Evolutionary conservation across 1,140 invertebrate species (phyloP), one percentile per base, ranked within the genome.

Genomic region (Zaprionus davidi): DNA sequence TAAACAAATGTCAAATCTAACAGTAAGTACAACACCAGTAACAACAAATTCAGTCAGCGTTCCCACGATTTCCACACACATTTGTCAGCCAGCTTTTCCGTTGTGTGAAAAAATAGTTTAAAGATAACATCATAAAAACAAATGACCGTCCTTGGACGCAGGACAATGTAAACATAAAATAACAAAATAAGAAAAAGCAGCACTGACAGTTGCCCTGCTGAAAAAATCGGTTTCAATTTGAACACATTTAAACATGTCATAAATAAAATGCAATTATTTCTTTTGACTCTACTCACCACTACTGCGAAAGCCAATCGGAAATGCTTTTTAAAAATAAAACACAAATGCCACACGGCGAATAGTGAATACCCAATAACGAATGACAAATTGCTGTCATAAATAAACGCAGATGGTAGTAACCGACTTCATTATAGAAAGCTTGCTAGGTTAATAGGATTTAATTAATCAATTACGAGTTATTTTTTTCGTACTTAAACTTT

Each of bases 221-320:
- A 44, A 69, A 85, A 76, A 62, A 44, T 34, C 41, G 38, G n/a
- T 56, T 71, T 60, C 69, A 78, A 76, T 56, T 73, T 78, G 68
- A 55, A 38, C 26, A 60, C 72, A 81, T 78, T 55, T 72, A 57
- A 68, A 58, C 58, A 73, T 15, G 51, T 38, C 67, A 82, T 79
- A 78, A 84, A 82, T 68, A 66, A 82, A 75, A 73, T 36, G 24
- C 53, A 59, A 74, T 83, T 83, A 83, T 83, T 82, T 80, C 64
- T 59, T 85, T 64, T 63, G 70, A 80, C 53, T 68, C 9, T 49
- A 9, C 53, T 68, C 44, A 3, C 3, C 44, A 49, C 44, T 11
- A 20, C 44, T 11, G 7, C 44, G 44, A 49, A 20, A 11, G 17
- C 17, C 46, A 49, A 1, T 22, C 11, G 17, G 11, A 22, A 49